Base-by-base conservation (phyloP, 2,888 invertebrate species). In the Xanthia icteritia region DNA sequence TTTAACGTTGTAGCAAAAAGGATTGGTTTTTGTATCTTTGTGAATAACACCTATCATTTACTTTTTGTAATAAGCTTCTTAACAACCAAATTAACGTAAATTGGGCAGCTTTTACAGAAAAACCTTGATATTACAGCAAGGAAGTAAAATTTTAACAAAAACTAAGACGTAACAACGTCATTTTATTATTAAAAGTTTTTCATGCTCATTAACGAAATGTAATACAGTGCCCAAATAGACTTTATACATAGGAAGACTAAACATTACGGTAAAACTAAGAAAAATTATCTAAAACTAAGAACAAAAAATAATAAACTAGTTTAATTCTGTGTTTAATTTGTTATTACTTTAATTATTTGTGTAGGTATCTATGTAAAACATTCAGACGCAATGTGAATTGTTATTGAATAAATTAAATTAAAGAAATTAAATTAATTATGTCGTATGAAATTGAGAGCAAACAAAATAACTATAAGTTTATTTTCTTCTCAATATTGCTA, bases 21-120 rank as follows among this genome's bases (percentile, higher is more conserved):
- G 3, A 15, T 39, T 3, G 11, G 8, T 58, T 80, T 63, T 58
- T 51, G 31, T 51, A 31, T 31, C 1, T 15, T 61, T 72, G 42
- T 45, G n/a, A 65, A 54, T 36, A 69, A 69, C n/a, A 83, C 60
- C 72, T 66, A 71, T 51, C 9, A 80, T 80, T n/a, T n/a, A 39
- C 36, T 65, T 36, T 54, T 45, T 61, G 27, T 65, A 54, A 54
- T 23, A 51, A 73, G 58, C 42, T 80, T 48, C 48, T 54, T 70
- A 42, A 0, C 23, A 23, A 36, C 45, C 2, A 39, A 48, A 64
- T 61, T 42, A 15, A 58, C 31, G 17, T 17, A 1, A 66, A 63
- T 81, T 66, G 42, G 23, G 23, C 36, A 31, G 48, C 11, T 13
- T 51, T n/a, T 23, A 31, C 2, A 58, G 5, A 2, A 27, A 31